Evolutionary conservation across 2,888 invertebrate genomes (phyloP).

Genomic region (Cryptus viduatorius): DNA sequence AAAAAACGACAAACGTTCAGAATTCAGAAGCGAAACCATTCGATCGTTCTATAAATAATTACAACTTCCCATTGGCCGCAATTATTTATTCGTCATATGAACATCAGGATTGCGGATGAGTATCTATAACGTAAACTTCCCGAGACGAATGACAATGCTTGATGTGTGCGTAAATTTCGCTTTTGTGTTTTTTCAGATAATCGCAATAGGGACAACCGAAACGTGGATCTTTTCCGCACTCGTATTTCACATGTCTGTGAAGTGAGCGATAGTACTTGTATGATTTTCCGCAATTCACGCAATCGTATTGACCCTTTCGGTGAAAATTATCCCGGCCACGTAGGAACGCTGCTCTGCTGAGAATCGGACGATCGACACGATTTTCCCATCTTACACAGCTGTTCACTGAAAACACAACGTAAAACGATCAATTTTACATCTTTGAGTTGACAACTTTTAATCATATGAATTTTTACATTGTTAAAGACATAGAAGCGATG

Average conservation of each 20-base stretch:
- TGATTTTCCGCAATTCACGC: conserved; percentile 70
- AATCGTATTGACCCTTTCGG: conserved; percentile 73
- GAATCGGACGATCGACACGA: conserved; percentile 29
- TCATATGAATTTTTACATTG: not conserved
- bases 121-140: conserved; percentile 76
- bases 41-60: not conserved
- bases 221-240: conserved; percentile 75
- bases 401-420: conserved; percentile 50
- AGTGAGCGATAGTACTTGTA: conserved; percentile 51
- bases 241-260: conserved; percentile 74
- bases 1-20: not conserved
- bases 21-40: not conserved
- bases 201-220: conserved; percentile 71
- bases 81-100: conserved; percentile 7
- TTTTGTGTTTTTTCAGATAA: conserved; percentile 74
- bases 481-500: not conserved
- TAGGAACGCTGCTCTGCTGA: not conserved
- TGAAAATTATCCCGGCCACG: not conserved
- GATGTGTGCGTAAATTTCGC: conserved; percentile 79
- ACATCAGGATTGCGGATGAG: conserved; percentile 34
- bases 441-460: not conserved
- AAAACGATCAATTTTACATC: not conserved
- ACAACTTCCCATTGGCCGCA: not conserved
- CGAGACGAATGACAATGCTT: conserved; percentile 74
- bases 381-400: conserved; percentile 21